Conservation (phyloP, 2,888 invertebrate genomes). For the Gymnocheta viridis region DNA sequence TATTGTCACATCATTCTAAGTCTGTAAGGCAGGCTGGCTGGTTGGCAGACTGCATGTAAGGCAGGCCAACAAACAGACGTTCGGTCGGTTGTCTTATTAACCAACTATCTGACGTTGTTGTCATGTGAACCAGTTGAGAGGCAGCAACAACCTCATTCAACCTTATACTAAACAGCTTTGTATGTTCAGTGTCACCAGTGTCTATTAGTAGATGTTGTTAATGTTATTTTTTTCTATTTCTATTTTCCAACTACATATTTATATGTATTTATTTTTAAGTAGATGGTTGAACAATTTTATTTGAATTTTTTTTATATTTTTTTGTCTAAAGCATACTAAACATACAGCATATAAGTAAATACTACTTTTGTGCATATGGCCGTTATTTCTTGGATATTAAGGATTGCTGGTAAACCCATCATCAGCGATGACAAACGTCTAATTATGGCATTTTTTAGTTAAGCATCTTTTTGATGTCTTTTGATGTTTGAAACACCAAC, state of each 20-base stretch:
- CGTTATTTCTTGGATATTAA: background rate
- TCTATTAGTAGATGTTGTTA: slow-evolving; percentile 77
- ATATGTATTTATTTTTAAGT: slow-evolving; percentile 29
- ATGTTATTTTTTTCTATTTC: slow-evolving; percentile 72
- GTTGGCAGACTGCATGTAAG: background rate
- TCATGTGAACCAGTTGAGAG: slow-evolving; percentile 71
- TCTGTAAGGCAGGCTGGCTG: slow-evolving; percentile 7
- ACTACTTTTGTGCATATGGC: background rate
- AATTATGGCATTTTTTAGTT: slow-evolving; percentile 42
- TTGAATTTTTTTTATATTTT: slow-evolving; percentile 6
- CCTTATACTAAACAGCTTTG: slow-evolving; percentile 64
- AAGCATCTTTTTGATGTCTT: slow-evolving; percentile 27
- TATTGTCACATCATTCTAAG: slow-evolving; percentile 57
- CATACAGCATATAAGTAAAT: background rate
- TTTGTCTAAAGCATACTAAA: slow-evolving; percentile 36
- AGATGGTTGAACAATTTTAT: slow-evolving; percentile 35
- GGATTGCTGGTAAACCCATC: slow-evolving; percentile 11
- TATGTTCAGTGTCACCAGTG: slow-evolving; percentile 79
- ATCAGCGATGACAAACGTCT: slow-evolving; percentile 16
- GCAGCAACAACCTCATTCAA: slow-evolving; percentile 69
- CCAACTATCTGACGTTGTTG: slow-evolving; percentile 42
- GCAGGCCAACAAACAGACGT: background rate
- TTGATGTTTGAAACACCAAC: slow-evolving; percentile 7
- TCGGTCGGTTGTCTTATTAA: background rate
- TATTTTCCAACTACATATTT: slow-evolving; percentile 29